A percentile compares a stretch with the other conserved stretches of the same genome.
These are phyloP conservation scores for Mnemiopsis leidyi DNA, from an alignment of 37 sponge, comb jelly and placozoan genomes.

Conservation along the genomic window DNA sequence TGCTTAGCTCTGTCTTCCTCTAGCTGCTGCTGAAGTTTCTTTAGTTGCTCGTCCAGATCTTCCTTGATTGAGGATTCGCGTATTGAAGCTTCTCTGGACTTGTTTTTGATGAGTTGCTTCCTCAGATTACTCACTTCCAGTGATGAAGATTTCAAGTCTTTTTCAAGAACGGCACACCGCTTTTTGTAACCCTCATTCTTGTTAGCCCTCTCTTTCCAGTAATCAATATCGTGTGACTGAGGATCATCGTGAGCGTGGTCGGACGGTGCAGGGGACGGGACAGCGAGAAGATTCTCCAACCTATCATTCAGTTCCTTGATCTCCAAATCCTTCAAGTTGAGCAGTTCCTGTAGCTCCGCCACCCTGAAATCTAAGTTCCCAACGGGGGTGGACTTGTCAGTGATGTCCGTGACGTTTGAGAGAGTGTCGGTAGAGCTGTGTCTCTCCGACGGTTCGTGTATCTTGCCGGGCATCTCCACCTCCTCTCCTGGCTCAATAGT, in stretches of 20 bases:
- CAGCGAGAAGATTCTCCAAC: background rate
- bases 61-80: background rate
- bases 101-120: constrained; percentile 13
- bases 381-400: constrained; percentile 51
- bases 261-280: constrained; percentile 22
- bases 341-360: constrained; percentile 5
- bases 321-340: constrained; percentile 12
- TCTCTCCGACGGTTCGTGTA: constrained; percentile 10
- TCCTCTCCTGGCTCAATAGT: background rate
- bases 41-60: constrained; percentile 48
- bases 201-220: constrained; percentile 46
- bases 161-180: constrained; percentile 36
- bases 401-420: constrained; percentile 29
- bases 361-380: background rate
- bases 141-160: constrained; percentile 13
- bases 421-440: constrained; percentile 62
- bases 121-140: background rate
- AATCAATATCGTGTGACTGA: constrained; percentile 50
- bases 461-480: background rate
- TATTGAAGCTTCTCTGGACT: background rate
- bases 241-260: constrained; percentile 26
- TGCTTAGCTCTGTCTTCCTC: constrained; percentile 39
- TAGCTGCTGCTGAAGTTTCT: background rate
- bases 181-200: constrained; percentile 47
- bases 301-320: background rate